Evolutionary conservation across 2,113 vertebrate genomes (phyloP), one percentile per base, ranked within the genome.

Genomic region (Fregetta grallaria): DNA sequence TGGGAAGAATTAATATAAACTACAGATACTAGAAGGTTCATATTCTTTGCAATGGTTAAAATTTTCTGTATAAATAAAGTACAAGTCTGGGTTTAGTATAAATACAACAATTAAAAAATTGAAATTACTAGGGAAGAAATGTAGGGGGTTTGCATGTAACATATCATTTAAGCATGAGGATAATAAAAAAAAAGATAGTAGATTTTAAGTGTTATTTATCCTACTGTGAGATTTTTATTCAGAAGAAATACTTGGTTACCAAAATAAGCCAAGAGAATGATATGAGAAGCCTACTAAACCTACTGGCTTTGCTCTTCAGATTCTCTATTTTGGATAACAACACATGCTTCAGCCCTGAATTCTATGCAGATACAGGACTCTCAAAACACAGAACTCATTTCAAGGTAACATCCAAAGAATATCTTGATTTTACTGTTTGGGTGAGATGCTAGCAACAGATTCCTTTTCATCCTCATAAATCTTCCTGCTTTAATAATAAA

Each of bases 141-240:
- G 95, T 42, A 81, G 26, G 44, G 22, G 18, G 53, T 32, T 86
- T 97, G 97, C 97, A 94, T 98, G 97, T 98, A 98, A 98, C 97
- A 98, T 98, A 98, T 98, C 96, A 96, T 98, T 98, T 97, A 98
- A 98, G 98, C 98, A 98, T 98, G 98, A 99, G 99, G 98, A 99
- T 98, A 97, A 86, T 59, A 94, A 80, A 55, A 81, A 92, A 86
- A 77, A 93, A 91, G 45, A 91, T 84, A 94, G 34, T 74, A 94
- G 63, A 58, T 95, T 94, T 88, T 50, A 90, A 62, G 34, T 62
- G 72, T 49, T 88, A 67, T 63, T 80, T 92, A 50, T 94, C 63
- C 55, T 25, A 34, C 26, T 92, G n/a, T 36, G 88, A 93, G 58
- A 86, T 75, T 96, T 96, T 61, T 82, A 96, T 85, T 93, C 70